Evolutionary conservation across 2,888 invertebrate species (phyloP), one percentile per base, ranked within the genome.

Genomic region (Apodemia zela): DNA sequence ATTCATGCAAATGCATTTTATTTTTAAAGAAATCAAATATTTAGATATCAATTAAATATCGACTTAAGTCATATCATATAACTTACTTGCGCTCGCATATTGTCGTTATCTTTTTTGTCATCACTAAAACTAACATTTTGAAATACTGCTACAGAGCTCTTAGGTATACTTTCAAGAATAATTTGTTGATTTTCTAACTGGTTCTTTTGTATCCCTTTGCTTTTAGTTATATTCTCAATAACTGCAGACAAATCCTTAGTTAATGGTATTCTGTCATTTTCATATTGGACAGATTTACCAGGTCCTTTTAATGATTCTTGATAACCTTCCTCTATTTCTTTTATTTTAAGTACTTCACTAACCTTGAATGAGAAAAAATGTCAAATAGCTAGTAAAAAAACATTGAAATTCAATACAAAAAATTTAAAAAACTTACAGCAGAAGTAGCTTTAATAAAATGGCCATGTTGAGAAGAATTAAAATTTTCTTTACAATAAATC

Each of bases 401-500:
- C 33, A 59, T 60, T 54, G 18, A 54, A 21, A 42, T 15, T 6
- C 1, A 15, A 42, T n/a, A 15, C 4, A 42, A 42, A 6, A 42
- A 54, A 54, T 5, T 21, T 13, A 64, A 59, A 45, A 49, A 60
- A 85, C 90, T 86, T 82, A 93, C 93, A 64, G 78, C 75, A 68
- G 89, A 89, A 71, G 81, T 76, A 70, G 86, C 80, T 69, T 86
- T 86, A 58, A 85, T 75, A 72, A 89, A 89, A 71, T 92, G 86
- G 57, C 87, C 87, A 75, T 91, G 89, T 63, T 85, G 66, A 3
- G 83, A 81, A 60, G 87, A 76, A 72, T 88, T 89, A 72, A 92
- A 94, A 68, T 91, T 93, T 64, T 93, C 93, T 70, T 85, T 93
- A 77, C 98, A 98, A 80, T 96, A 98, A 49, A 94, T 93, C 66